These are phyloP conservation scores for Drosophila carrolli DNA, from an alignment of 1,140 invertebrate species.

Conservation along the genomic window DNA sequence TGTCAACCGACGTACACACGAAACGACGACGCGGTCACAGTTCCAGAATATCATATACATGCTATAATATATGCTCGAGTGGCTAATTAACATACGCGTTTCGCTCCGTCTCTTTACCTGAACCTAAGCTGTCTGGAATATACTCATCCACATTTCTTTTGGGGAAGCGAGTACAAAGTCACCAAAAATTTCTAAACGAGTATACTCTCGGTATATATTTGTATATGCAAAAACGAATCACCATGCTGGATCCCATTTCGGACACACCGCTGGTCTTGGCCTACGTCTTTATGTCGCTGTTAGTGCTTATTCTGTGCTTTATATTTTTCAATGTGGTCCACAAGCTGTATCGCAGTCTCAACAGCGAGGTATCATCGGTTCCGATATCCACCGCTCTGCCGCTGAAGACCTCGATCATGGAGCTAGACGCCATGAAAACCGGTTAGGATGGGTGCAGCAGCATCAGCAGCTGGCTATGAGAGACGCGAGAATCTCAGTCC, in stretches of 20 bases:
- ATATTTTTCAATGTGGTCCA: constrained; percentile 80
- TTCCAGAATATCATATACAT: constrained; percentile 40
- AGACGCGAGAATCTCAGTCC: constrained; percentile 27
- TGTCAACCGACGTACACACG: constrained; percentile 57
- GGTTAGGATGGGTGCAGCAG: constrained; percentile 43
- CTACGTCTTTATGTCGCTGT: constrained; percentile 75
- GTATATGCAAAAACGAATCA: background rate
- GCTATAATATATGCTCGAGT: constrained; percentile 34
- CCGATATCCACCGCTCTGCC: constrained; percentile 16
- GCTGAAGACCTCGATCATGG: constrained; percentile 59
- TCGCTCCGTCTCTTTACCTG: constrained; percentile 20
- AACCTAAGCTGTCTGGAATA: constrained; percentile 26
- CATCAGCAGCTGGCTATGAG: constrained; percentile 20
- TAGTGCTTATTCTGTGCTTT: constrained; percentile 78
- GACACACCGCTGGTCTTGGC: constrained; percentile 79
- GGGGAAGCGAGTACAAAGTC: constrained; percentile 15
- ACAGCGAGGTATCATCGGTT: constrained; percentile 5
- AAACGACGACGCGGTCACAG: constrained; percentile 31
- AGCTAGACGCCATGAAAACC: constrained; percentile 68
- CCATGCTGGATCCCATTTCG: constrained; percentile 76
- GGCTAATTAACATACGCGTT: constrained; percentile 46
- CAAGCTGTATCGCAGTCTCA: constrained; percentile 69
- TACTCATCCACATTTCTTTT: constrained; percentile 7
- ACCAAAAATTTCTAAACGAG: constrained; percentile 1
- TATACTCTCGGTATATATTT: constrained; percentile 6